A percentile compares a stretch with the other conserved stretches of the same genome.
Evolutionary conservation across 2,113 vertebrate species (phyloP).

Genomic region (Vireo altiloquus): DNA sequence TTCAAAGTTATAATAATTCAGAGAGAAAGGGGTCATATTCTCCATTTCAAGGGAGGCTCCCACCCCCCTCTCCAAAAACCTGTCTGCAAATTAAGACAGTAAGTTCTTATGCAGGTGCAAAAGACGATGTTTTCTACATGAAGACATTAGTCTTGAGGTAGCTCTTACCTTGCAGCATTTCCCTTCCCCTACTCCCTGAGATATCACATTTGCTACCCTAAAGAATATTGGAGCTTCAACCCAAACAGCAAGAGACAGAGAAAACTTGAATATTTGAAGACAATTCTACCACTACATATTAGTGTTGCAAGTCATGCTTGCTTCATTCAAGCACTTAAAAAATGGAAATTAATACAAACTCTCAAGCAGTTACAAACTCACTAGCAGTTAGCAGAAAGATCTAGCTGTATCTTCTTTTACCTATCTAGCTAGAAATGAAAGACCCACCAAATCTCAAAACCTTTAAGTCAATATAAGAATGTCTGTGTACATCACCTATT

Average conservation of each 20-base stretch:
- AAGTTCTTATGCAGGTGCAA: background rate
- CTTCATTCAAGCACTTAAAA: background rate
- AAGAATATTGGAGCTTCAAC: background rate
- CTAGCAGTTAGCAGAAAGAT: background rate
- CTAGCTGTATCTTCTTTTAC: background rate
- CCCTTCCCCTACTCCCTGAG: background rate
- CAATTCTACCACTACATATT: background rate
- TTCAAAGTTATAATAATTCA: background rate
- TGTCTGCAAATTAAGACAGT: background rate
- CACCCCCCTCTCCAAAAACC: background rate
- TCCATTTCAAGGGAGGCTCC: background rate
- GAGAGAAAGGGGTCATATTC: background rate
- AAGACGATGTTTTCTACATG: background rate
- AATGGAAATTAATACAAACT: background rate
- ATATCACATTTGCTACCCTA: background rate
- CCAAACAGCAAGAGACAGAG: background rate
- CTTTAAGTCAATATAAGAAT: background rate
- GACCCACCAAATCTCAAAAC: background rate
- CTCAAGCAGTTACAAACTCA: background rate
- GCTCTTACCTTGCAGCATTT: background rate
- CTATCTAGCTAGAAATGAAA: background rate
- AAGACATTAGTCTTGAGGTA: background rate
- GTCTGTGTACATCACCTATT: background rate
- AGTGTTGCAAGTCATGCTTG: background rate
- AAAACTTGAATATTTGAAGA: background rate